Evolutionary conservation across 2,797 vertebrate genomes (phyloP).

Genomic region (Anolis apletophallus): DNA sequence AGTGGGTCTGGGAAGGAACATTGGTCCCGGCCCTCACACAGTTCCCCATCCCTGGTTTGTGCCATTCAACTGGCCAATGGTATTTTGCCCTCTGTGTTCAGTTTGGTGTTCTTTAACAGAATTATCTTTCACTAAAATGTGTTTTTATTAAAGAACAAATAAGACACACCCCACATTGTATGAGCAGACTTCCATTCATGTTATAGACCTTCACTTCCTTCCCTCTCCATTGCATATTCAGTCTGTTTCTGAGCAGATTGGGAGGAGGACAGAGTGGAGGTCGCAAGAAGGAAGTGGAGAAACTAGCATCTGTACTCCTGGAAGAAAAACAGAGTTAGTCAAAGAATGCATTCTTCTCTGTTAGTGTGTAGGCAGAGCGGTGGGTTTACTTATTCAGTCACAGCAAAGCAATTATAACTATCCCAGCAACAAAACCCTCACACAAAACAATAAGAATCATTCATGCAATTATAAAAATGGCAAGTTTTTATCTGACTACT

Average conservation of each 20-base stretch:
- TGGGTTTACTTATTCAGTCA: neutral
- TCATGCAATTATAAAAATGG: constrained; percentile 25
- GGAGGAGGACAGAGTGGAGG: neutral
- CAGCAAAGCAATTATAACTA: neutral
- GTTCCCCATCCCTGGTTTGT: too few species aligned
- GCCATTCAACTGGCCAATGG: too few species aligned
- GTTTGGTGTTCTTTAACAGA: neutral
- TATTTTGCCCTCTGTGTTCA: neutral
- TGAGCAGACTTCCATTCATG: neutral
- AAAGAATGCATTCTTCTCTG: neutral
- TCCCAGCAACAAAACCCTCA: too few species aligned
- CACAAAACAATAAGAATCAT: neutral
- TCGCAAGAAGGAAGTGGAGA: neutral
- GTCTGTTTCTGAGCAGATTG: neutral
- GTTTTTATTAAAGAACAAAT: neutral
- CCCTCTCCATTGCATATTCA: too few species aligned
- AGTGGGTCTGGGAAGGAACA: too few species aligned
- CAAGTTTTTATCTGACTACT: neutral
- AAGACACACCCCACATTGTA: neutral
- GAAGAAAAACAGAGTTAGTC: neutral
- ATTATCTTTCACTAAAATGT: neutral
- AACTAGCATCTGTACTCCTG: neutral
- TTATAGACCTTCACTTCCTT: neutral
- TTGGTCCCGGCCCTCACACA: too few species aligned
- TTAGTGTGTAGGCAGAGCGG: too few species aligned